These are phyloP conservation scores for Hippocampus guttulatus DNA, from an alignment of 2,113 vertebrate species.

Conservation along the genomic window DNA sequence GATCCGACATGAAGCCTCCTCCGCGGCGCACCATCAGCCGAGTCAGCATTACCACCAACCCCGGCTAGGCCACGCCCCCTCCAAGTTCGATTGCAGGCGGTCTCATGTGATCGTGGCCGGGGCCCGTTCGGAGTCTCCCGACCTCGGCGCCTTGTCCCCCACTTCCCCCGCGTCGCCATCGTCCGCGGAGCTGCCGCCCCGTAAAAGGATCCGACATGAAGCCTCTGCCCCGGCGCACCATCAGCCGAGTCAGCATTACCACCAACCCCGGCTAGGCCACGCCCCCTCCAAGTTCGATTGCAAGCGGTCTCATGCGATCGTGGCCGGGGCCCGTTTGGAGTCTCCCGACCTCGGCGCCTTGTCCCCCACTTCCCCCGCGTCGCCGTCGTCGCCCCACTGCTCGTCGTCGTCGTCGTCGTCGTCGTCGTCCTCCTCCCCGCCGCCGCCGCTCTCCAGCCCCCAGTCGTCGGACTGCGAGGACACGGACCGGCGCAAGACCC, in stretches of 20 bases:
- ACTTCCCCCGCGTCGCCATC: constrained; percentile 38
- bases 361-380: constrained; percentile 46
- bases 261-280: constrained; percentile 50
- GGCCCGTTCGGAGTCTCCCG: constrained; percentile 39
- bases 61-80: constrained; percentile 43
- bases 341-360: constrained; percentile 43
- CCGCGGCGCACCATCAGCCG: constrained; percentile 47
- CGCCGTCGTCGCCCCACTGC: constrained; percentile 45
- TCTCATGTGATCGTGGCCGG: constrained; percentile 9
- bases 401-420: constrained; percentile 23
- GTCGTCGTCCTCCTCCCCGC: constrained; percentile 25
- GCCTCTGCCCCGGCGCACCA: constrained; percentile 34
- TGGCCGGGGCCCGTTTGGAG: constrained; percentile 26
- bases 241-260: constrained; percentile 45
- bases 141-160: constrained; percentile 44
- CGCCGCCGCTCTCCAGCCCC: constrained; percentile 62
- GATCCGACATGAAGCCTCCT: constrained; percentile 49
- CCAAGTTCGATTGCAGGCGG: constrained; percentile 52
- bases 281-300: constrained; percentile 55
- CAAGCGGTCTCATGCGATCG: constrained; percentile 27
- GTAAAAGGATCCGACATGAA: constrained; percentile 65
- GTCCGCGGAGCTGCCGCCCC: constrained; percentile 47
- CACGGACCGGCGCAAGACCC: constrained; percentile 89
- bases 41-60: constrained; percentile 52
- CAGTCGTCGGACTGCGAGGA: constrained; percentile 89